These are phyloP conservation scores for Iguana delicatissima DNA, from an alignment of 2,797 vertebrate species.

Conservation along the genomic window DNA sequence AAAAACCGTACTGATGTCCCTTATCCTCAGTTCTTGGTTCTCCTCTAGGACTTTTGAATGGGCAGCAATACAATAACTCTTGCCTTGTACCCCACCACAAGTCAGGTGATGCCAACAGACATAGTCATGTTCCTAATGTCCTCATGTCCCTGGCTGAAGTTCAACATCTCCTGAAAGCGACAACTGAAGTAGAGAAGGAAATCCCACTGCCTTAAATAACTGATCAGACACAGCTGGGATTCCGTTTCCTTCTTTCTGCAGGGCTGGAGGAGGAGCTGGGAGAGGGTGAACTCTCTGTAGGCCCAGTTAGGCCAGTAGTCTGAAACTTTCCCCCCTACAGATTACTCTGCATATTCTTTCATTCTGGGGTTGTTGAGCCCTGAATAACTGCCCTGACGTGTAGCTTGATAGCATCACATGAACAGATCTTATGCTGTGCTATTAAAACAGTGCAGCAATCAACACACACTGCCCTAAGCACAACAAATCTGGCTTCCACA, in stretches of 20 bases:
- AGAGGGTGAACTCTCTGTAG: neutral
- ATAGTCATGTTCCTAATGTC: neutral
- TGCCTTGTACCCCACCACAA: too few species aligned
- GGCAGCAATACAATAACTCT: too few species aligned
- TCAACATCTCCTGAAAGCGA: neutral
- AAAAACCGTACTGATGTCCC: too few species aligned
- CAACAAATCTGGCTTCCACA: neutral
- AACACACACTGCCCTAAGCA: neutral
- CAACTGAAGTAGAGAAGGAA: neutral
- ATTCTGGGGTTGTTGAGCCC: neutral
- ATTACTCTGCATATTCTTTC: neutral
- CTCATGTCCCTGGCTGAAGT: neutral
- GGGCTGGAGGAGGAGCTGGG: neutral
- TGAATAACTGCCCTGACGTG: neutral
- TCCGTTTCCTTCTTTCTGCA: neutral
- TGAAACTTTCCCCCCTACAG: neutral
- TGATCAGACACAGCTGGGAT: neutral
- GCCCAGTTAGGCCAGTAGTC: neutral
- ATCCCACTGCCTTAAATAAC: neutral
- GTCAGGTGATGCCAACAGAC: too few species aligned
- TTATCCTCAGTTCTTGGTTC: too few species aligned
- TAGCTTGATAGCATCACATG: neutral
- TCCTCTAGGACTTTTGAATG: too few species aligned
- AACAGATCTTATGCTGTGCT: neutral
- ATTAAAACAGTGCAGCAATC: neutral